Percentiles rank a stretch among this genome's conserved stretches.
Evolutionary conservation across 2,113 vertebrate genomes (phyloP).

Genomic region (Bujurquina vittata): DNA sequence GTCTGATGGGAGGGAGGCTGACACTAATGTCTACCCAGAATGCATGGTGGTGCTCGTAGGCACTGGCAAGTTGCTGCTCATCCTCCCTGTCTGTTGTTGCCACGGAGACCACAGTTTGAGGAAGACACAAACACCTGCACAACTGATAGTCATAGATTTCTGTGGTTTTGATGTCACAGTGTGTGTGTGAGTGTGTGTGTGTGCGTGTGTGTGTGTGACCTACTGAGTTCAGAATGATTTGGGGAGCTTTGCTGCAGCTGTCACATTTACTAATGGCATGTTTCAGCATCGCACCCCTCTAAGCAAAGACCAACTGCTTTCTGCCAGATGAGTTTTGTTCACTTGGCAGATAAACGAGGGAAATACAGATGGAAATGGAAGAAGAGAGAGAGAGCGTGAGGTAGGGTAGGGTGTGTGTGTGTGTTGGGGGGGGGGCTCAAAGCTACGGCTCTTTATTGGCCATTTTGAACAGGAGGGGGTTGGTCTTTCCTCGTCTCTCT

Average conservation of each 20-base stretch:
- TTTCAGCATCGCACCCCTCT: conserved; percentile 11
- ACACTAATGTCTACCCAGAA: conserved; percentile 48
- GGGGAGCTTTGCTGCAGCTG: conserved; percentile 23
- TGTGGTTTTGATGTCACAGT: neutral
- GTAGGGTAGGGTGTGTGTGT: neutral
- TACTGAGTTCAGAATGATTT: conserved; percentile 21
- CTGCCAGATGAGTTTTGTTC: conserved; percentile 58
- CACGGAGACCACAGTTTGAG: conserved; percentile 46
- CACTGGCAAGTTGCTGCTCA: conserved; percentile 34
- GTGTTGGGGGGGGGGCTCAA: neutral
- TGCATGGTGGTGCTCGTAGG: conserved; percentile 24
- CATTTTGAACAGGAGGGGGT: conserved; percentile 57
- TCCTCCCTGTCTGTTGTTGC: conserved; percentile 35
- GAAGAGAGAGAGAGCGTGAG: conserved; percentile 41
- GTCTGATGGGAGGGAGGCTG: conserved; percentile 11
- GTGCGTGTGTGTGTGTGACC: neutral
- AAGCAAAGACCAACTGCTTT: conserved; percentile 38
- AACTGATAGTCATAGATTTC: neutral
- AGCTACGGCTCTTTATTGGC: conserved; percentile 66
- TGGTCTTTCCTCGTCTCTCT: conserved; percentile 63
- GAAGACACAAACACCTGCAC: conserved; percentile 26
- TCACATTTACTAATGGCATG: conserved; percentile 7
- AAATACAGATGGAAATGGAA: conserved; percentile 39
- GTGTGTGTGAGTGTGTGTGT: conserved; percentile 4
- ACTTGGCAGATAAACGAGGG: conserved; percentile 49